Evolutionary conservation across 2,113 vertebrate genomes (phyloP).

Genomic region (Litocranius walleri): DNA sequence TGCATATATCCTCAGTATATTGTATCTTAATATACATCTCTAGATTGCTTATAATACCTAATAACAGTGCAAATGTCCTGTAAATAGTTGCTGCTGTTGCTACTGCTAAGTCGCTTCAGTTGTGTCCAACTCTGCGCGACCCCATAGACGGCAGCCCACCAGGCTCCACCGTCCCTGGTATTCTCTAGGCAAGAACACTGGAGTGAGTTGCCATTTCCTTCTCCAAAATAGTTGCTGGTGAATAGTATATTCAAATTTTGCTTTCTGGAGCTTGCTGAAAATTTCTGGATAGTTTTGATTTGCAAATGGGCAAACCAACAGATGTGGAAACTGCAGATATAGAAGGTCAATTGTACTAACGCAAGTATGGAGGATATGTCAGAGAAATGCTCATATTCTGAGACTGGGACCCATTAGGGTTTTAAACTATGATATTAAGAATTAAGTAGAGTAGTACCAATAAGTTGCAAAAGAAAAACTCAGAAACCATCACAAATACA

Average conservation of each 20-base stretch:
- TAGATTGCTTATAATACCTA: neutral
- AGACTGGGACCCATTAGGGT: neutral
- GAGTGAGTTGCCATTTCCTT: too few relatives aligned
- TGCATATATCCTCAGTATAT: neutral
- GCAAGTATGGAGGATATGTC: neutral
- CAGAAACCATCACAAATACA: neutral
- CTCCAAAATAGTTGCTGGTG: neutral
- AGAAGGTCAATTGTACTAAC: neutral
- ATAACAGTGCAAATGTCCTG: neutral
- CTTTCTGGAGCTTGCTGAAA: neutral
- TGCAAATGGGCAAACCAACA: neutral
- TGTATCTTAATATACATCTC: neutral
- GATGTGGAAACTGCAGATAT: neutral
- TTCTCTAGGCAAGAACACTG: too few relatives aligned
- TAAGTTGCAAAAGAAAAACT: neutral
- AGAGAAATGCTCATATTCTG: neutral
- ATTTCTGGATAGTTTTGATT: neutral
- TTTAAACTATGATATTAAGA: neutral
- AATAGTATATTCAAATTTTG: neutral
- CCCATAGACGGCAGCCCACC: accelerated
- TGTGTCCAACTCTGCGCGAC: accelerated
- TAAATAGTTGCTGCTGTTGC: too few relatives aligned
- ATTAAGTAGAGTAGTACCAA: neutral
- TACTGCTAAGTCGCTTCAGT: too few relatives aligned
- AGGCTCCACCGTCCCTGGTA: accelerated